Base-by-base conservation (phyloP, 2,797 vertebrate genomes). In the Karalla daura region DNA sequence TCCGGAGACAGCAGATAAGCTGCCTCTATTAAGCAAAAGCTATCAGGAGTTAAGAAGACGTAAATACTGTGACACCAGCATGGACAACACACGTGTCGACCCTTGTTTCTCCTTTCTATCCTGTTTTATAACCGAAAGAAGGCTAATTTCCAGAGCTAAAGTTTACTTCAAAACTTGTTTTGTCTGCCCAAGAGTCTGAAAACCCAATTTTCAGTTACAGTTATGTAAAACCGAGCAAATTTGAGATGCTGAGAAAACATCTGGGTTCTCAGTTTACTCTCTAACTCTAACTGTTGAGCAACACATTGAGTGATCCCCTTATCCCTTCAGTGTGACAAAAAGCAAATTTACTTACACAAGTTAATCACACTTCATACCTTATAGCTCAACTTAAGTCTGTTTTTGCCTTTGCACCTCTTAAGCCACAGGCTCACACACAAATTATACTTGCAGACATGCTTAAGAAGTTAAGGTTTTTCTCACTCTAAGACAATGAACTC, bases 331-430 rank as follows among this genome's bases (percentile, higher is more conserved):
- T 3, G 10, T 7, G 54, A 49, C 39, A 66, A 62, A 53, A 79
- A 72, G 37, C 63, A 32, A 44, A 79, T 74, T 64, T 52, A 39
- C 32, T 76, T 47, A 52, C 25, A 68, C 50, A 45, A 68, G 43
- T 46, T 59, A 76, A 64, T 51, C 14, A 2, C 33, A 43, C 33
- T 71, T 52, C n/a, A 35, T 50, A 14, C 13, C 10, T 51, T 61
- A 39, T 28, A 45, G 33, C 39, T 24, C 41, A 20, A 41, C 7
- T 47, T 10, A 25, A 46, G 20, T 13, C 15, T 44, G 41, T 36
- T 70, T 49, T 65, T 27, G 32, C 44, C 37, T 49, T 51, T 47
- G 21, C 25, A 44, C 13, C 3, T 50, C 17, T 49, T 45, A 5
- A 15, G 44, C 46, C 39, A 27, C 36, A 11, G 27, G 39, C n/a